Percentiles rank a stretch among this genome's conserved stretches.
These are phyloP conservation scores for Mixornis gularis DNA, from an alignment of 2,113 vertebrate species.

Conservation along the genomic window DNA sequence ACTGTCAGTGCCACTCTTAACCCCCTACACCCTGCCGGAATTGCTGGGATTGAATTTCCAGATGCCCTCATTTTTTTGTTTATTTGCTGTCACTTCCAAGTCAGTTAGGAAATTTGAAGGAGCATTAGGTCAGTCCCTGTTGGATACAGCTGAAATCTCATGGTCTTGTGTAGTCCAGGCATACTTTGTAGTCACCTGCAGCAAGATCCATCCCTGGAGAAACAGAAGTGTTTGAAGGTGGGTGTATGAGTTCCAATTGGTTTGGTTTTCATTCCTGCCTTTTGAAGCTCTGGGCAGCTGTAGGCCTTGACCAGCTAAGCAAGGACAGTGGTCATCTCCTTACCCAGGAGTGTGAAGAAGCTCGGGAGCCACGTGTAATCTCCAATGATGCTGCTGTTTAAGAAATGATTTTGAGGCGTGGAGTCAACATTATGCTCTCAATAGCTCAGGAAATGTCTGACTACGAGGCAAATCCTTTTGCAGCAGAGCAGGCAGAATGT, in stretches of 20 bases:
- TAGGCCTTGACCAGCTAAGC: not conserved
- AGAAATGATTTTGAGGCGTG: not conserved
- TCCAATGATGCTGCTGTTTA: not conserved
- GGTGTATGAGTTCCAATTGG: fast-evolving
- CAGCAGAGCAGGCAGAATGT: not conserved
- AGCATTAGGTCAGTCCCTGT: not conserved
- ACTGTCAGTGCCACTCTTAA: not conserved
- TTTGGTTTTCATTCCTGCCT: not conserved
- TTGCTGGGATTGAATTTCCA: not conserved
- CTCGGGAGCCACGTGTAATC: not conserved
- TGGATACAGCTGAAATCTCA: not conserved
- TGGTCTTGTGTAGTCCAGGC: not conserved
- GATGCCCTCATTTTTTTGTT: not conserved
- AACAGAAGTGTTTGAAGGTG: not conserved
- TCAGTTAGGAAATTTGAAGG: not conserved
- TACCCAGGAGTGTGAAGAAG: not conserved
- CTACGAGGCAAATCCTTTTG: not conserved
- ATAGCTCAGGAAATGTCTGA: not conserved
- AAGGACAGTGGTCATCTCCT: not conserved
- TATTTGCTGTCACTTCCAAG: not conserved
- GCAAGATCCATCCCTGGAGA: not conserved
- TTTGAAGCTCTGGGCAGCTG: not conserved
- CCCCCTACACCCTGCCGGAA: not conserved
- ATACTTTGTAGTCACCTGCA: not conserved
- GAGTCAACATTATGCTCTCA: not conserved